Base-by-base conservation (phyloP, 1,140 invertebrate species). In the Drosophila arawakana region DNA sequence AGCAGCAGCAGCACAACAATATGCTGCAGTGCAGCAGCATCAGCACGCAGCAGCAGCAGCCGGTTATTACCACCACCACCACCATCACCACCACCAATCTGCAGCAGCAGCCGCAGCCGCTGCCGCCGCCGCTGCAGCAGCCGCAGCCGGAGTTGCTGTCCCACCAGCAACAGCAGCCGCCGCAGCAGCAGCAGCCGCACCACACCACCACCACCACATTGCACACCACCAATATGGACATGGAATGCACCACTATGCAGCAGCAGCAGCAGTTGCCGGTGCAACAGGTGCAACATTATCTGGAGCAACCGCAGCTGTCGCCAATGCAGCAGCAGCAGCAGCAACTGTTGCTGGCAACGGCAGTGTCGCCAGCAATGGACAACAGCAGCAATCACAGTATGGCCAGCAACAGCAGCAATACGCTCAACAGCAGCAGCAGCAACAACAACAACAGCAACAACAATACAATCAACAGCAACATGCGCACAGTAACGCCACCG, bases 1-100 rank as follows among this genome's bases (percentile, higher is more conserved):
- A 79, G 89, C 90, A 75, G 70, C 81, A 84, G 80, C 80, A 76
- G 89, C 90, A 75, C 82, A 85, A 68, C 81, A 85, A 49, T 85
- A 85, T 85, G 84, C 82, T 81, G 82, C 76, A 79, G 80, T 83
- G 81, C 83, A 86, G 76, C 84, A 89, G 70, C 85, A 88, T 65
- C 83, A 88, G 73, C 83, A 88, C 73, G 85, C 41, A 43, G 67
- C 67, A 43, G 59, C 81, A 71, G 81, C 81, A 76, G 81, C 81
- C 77, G 78, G 79, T 59, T 90, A 89, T 73, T 85, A 86, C 73
- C 86, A 88, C 80, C 88, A 83, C 69, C 54, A 47, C 41, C 65
- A 57, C 49, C 49, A 43, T 9, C 47, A 21, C 10, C 60, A 62
- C 46, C 37, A 21, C 50, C 68, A 71, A 30, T 35, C 37, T 21